Evolutionary conservation across 2,113 vertebrate genomes (phyloP).

Genomic region (Aleadryas rufinucha): DNA sequence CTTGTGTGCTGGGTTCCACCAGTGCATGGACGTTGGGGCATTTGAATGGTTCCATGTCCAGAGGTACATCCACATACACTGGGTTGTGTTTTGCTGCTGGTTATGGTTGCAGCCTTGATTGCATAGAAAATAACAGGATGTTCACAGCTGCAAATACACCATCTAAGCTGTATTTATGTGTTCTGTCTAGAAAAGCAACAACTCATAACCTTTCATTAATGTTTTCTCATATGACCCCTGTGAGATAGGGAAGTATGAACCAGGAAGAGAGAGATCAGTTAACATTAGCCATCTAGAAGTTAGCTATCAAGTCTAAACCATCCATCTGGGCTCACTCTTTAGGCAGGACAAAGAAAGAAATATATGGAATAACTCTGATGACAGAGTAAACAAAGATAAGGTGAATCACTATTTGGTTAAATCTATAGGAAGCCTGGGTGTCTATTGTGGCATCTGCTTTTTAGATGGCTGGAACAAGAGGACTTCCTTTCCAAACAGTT

Average conservation of each 20-base stretch:
- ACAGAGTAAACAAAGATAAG: background rate
- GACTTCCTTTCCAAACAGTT: background rate
- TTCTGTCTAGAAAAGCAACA: background rate
- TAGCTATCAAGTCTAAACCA: background rate
- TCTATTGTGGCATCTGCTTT: background rate
- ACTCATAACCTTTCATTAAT: background rate
- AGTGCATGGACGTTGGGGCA: fast-evolving
- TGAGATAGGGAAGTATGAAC: background rate
- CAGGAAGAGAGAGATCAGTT: background rate
- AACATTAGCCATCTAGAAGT: background rate
- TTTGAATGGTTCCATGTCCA: background rate
- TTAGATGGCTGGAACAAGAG: background rate
- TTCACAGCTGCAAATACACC: background rate
- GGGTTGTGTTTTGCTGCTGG: background rate
- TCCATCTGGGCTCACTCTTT: background rate
- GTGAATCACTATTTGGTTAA: background rate
- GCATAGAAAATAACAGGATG: background rate
- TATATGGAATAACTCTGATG: background rate
- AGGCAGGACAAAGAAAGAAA: background rate
- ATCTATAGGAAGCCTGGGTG: background rate
- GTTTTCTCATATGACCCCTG: background rate
- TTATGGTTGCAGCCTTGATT: background rate
- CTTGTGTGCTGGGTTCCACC: background rate
- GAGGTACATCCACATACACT: background rate
- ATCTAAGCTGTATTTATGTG: background rate